Percentiles rank a stretch among this genome's conserved stretches.
phyloP scores from a whole-genome alignment of 2,797 vertebrate species.

The Taenioides sp. region DNA sequence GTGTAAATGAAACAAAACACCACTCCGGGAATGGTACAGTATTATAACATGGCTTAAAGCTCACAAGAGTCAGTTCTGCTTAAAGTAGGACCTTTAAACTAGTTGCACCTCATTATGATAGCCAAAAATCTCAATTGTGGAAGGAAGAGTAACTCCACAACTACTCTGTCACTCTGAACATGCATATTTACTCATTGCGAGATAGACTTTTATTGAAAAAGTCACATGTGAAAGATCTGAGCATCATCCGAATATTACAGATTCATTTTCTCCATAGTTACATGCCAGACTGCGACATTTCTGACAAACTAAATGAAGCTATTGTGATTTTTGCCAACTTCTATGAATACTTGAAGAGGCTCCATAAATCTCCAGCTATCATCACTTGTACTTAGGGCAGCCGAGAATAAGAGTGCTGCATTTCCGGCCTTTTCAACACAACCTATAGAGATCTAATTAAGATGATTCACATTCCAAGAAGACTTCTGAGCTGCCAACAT shows the following conservation, averaged over 20 bases:
- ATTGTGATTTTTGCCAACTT: conserved; percentile 7
- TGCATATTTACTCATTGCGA: not conserved
- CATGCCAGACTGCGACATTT: not conserved
- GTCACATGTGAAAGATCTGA: not conserved
- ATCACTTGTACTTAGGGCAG: conserved; percentile 4
- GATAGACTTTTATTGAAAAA: not conserved
- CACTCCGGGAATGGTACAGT: too few species aligned
- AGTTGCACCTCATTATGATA: too few species aligned
- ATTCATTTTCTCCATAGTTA: not conserved
- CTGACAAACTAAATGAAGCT: conserved; percentile 4
- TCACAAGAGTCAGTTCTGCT: too few species aligned
- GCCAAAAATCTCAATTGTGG: too few species aligned
- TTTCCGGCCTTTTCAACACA: conserved; percentile 8
- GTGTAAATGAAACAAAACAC: too few species aligned
- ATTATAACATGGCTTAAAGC: too few species aligned
- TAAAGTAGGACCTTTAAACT: too few species aligned
- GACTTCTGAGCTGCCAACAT: conserved; percentile 3
- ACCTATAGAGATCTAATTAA: conserved; percentile 9
- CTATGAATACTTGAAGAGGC: conserved; percentile 3
- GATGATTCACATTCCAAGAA: conserved; percentile 17
- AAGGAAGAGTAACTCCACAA: too few species aligned
- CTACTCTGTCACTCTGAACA: too few species aligned
- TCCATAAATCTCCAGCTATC: conserved; percentile 1
- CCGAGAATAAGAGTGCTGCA: not conserved
- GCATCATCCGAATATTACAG: not conserved